Evolutionary conservation across 2,113 vertebrate genomes (phyloP).

Genomic region (Calonectris borealis): DNA sequence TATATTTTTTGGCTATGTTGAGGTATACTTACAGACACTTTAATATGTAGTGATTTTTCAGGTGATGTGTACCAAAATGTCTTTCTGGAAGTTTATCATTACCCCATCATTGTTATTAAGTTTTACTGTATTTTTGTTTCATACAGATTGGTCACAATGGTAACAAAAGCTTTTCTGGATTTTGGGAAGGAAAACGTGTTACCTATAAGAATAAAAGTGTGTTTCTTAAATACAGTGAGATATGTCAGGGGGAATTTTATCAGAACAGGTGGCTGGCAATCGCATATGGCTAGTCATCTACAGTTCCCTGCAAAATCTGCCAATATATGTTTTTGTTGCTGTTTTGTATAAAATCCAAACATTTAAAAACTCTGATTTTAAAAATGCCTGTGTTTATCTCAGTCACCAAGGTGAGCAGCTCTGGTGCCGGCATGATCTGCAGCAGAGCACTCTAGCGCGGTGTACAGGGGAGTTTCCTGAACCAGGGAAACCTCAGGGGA

Average conservation of each 20-base stretch:
- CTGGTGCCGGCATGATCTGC: not conserved
- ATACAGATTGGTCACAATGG: not conserved
- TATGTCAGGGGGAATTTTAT: not conserved
- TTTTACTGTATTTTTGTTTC: not conserved
- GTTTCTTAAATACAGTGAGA: not conserved
- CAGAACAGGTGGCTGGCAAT: not conserved
- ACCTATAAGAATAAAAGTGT: not conserved
- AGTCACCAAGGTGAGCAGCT: not conserved
- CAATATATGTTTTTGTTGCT: not conserved
- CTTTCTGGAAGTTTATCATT: not conserved
- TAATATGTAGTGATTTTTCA: not conserved
- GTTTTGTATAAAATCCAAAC: not conserved
- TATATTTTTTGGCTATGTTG: not conserved
- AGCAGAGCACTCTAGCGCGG: not conserved
- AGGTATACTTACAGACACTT: not conserved
- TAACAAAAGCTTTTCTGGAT: not conserved
- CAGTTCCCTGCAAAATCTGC: not conserved
- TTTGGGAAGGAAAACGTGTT: not conserved
- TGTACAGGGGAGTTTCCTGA: not conserved
- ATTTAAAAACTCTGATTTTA: not conserved
- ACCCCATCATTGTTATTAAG: not conserved
- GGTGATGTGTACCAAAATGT: not conserved
- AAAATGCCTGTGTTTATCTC: not conserved
- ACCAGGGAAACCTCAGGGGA: not conserved
- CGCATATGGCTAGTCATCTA: not conserved